Base-by-base conservation (phyloP, 1,140 invertebrate genomes). In the Bombus pascuorum region DNA sequence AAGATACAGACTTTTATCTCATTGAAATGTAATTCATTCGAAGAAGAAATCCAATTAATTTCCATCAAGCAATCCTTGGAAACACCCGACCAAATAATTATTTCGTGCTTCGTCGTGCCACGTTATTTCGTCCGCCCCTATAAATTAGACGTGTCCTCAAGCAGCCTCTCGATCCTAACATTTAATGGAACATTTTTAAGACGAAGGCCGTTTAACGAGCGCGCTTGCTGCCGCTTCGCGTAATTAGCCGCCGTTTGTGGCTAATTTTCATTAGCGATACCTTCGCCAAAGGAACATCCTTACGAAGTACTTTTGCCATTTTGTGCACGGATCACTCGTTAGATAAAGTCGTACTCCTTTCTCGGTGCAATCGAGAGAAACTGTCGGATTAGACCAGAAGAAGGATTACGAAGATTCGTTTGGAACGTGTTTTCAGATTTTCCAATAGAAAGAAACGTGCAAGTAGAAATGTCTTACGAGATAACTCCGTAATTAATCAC, bases 151-250 rank as follows among this genome's bases (percentile, higher is more conserved):
- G 80, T 86, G 68, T 89, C 88, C 74, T 37, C 79, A 18, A 81
- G 79, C 79, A 44, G 76, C 25, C 37, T 42, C 47, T 42, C 59
- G 44, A 73, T 76, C 22, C 44, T 32, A 57, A n/a, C 18, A 85
- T 90, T 90, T 89, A 89, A 89, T 81, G 70, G 57, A 62, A 75
- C 86, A 87, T 87, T 90, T 90, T 90, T 89, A 87, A 90, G 85
- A 37, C 75, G 81, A 65, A 53, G 70, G 42, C 65, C 70, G 73
- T n/a, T 90, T 89, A 89, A 90, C 77, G 72, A 89, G 77, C 72
- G 75, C 44, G 59, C 12, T 72, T 22, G 65, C 87, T 74, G 18
- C 47, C 74, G 85, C 80, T 86, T 87, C 87, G 85, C 74, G 57
- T 66, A 89, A 89, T 90, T 90, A 85, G 82, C 75, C 59, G 37